Base-by-base conservation (phyloP, 2,113 vertebrate species). In the Psittacara wagleri region DNA sequence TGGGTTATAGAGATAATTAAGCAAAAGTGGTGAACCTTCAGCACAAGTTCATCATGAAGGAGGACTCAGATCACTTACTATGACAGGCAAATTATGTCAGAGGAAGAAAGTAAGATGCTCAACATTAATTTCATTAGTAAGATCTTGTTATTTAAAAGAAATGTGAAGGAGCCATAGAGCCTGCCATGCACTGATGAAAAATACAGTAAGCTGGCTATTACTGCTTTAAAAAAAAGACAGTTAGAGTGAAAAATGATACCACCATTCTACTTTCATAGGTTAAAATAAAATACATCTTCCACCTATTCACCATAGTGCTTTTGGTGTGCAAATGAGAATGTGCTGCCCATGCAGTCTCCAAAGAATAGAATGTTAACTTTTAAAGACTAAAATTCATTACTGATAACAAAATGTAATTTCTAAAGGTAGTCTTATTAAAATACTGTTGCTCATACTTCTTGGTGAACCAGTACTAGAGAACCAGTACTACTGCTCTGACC, bases 1-100 rank as follows among this genome's bases (percentile, higher is more conserved):
- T 31, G 62, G 57, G 17, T 68, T 78, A 29, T 18, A n/a, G 66
- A 92, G 63, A 67, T 85, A 93, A 95, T 94, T 83, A 93, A 85
- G 62, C 15, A 91, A 24, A 90, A 92, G 59, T 18, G 19, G 62
- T 43, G 64, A 94, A 72, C 59, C 16, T 82, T 68, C 43, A 86
- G 49, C 44, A 24, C 18, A 63, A 59, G 44, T 72, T 77, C 35
- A 75, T 72, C 49, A 33, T 39, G 77, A 89, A 68, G 48, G 75
- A 80, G 69, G 24, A 33, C 51, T 91, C 62, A 35, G 75, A 76
- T 67, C 51, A 69, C 33, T 59, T 74, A 54, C 14, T 74, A 11
- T 37, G 55, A 72, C 44, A 68, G 3, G 37, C 6, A 86, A 44
- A 75, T 82, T 48, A 64, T 69, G 43, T 61, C 24, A 31, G 62